Conservation (phyloP, 2,113 vertebrate species). For the Psophia crepitans region DNA sequence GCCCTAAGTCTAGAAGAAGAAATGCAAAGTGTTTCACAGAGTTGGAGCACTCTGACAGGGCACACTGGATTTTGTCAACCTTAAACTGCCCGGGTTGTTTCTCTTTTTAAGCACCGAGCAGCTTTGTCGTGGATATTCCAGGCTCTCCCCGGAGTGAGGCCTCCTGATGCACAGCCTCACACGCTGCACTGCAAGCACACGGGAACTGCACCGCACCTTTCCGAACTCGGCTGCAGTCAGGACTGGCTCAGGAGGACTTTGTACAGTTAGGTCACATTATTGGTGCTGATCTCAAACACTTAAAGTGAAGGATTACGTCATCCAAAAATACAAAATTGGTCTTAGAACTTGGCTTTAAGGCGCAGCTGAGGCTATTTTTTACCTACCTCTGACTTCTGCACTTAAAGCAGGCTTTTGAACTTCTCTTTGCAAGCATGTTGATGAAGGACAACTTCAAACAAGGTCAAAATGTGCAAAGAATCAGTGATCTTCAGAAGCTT, state of each 20-base stretch:
- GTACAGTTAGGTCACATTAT: background rate
- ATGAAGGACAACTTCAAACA: constrained; percentile 22
- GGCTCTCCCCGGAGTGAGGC: background rate
- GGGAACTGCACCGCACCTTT: background rate
- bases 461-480: background rate
- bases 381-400: background rate
- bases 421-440: background rate
- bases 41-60: background rate
- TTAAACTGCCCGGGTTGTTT: background rate
- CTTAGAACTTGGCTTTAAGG: constrained; percentile 8
- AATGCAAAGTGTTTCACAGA: background rate
- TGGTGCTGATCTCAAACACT: background rate
- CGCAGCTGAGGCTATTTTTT: background rate
- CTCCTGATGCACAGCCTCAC: background rate
- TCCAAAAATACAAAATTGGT: background rate
- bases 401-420: constrained; percentile 14
- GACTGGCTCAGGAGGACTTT: background rate
- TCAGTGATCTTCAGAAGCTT: constrained; percentile 1
- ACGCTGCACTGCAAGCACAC: background rate
- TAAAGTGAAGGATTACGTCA: background rate
- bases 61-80: background rate
- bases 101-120: background rate
- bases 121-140: background rate
- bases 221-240: background rate
- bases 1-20: background rate